Evolutionary conservation across 2,797 vertebrate species (phyloP).

Genomic region (Meriones psammophilus): DNA sequence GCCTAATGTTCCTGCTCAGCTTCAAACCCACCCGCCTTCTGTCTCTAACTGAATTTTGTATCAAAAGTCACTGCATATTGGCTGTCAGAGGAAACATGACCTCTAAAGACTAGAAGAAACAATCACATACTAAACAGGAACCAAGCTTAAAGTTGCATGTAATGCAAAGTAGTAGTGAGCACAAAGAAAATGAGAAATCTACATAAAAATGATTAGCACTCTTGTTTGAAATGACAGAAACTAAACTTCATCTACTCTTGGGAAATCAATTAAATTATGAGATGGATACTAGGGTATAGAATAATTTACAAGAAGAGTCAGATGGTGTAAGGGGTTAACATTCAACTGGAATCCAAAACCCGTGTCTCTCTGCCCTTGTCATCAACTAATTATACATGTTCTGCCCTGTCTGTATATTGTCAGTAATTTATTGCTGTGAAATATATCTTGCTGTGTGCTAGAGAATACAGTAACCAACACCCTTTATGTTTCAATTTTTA

Average conservation of each 20-base stretch:
- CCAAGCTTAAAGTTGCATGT: not conserved
- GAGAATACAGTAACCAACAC: not conserved
- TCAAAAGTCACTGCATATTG: not conserved
- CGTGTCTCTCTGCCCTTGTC: not conserved
- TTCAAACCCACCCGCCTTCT: not conserved
- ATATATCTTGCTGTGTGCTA: not conserved
- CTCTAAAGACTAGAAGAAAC: not conserved
- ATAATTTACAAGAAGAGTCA: not conserved
- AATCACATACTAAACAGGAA: not conserved
- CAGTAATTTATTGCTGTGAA: not conserved
- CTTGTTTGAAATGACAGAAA: conserved; percentile 22
- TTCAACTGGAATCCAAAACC: not conserved
- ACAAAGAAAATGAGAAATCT: not conserved
- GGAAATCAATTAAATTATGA: not conserved
- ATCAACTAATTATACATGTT: not conserved
- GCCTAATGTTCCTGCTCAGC: not conserved
- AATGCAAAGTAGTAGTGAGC: not conserved
- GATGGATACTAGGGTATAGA: not conserved
- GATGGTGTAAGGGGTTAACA: not conserved
- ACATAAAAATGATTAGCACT: not conserved
- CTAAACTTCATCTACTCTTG: not conserved
- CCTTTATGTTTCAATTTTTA: not conserved
- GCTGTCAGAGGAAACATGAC: not conserved
- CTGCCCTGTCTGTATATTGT: not conserved
- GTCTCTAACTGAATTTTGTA: not conserved